These are phyloP conservation scores for Sphaerolaimus hirsutus DNA, from an alignment of 2,888 invertebrate species.

Conservation along the genomic window DNA sequence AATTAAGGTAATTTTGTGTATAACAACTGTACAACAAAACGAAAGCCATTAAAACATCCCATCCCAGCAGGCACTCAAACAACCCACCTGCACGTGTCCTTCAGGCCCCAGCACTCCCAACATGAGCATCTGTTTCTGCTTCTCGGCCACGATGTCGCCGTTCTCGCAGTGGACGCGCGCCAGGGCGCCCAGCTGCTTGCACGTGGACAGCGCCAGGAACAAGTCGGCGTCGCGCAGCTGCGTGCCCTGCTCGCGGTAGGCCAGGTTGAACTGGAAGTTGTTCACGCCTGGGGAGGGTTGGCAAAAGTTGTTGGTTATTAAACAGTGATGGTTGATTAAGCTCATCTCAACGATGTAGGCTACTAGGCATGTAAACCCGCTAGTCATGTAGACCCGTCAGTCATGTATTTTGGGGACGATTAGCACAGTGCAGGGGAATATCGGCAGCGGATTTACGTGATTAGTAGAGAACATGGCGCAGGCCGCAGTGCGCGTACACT, in stretches of 20 bases:
- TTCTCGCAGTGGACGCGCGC: constrained; percentile 90
- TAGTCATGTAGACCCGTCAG: too few relatives aligned
- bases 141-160: constrained; percentile 67
- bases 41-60: too few relatives aligned
- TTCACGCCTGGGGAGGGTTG: constrained; percentile 47
- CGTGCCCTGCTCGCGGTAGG: constrained; percentile 52
- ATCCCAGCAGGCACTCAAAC: too few relatives aligned
- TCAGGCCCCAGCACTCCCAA: constrained; percentile 80
- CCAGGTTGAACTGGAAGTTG: constrained; percentile 94
- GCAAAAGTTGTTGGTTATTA: background rate
- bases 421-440: too few relatives aligned
- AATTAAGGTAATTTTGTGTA: too few relatives aligned
- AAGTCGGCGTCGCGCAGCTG: constrained; percentile 66
- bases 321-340: background rate
- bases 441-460: too few relatives aligned
- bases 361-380: too few relatives aligned
- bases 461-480: background rate
- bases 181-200: constrained; percentile 57
- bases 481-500: background rate
- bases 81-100: constrained; percentile 71
- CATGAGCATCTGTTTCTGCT: constrained; percentile 53
- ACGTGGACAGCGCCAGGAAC: constrained; percentile 55
- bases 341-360: too few relatives aligned
- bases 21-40: too few relatives aligned
- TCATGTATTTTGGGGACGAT: too few relatives aligned